Conservation (phyloP, 2,888 invertebrate species). For the Xestia xanthographa region DNA sequence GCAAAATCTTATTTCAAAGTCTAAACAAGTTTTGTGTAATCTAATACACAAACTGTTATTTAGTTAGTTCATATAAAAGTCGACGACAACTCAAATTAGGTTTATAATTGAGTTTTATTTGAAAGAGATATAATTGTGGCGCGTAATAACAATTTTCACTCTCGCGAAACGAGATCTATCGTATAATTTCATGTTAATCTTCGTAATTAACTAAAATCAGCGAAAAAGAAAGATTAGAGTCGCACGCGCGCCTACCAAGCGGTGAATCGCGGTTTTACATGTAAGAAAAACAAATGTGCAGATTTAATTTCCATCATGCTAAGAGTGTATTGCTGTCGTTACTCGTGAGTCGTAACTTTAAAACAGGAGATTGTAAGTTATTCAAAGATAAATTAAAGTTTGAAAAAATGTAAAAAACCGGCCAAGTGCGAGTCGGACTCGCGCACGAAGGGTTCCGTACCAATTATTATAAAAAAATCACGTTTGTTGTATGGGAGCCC, state of each 20-base stretch:
- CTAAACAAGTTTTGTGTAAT: slow-evolving; percentile 57
- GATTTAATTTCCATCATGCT: slow-evolving; percentile 11
- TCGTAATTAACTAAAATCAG: slow-evolving; percentile 73
- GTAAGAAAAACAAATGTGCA: slow-evolving; percentile 18
- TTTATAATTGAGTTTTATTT: slow-evolving; percentile 75
- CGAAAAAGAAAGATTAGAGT: slow-evolving; percentile 66
- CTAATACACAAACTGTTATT: slow-evolving; percentile 60
- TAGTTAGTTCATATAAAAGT: slow-evolving; percentile 50
- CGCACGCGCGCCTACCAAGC: slow-evolving; percentile 40
- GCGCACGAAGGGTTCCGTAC: no score
- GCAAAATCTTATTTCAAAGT: slow-evolving; percentile 53
- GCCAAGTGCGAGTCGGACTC: no score
- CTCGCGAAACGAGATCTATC: slow-evolving; percentile 72
- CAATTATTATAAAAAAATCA: no score
- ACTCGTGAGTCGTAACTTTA: background rate
- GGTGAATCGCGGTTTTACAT: slow-evolving; percentile 7
- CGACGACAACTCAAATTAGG: slow-evolving; percentile 69
- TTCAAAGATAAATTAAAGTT: background rate
- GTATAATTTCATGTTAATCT: slow-evolving; percentile 72
- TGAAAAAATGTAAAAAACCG: no score
- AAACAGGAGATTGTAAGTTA: background rate
- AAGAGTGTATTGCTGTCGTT: background rate
- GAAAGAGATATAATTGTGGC: slow-evolving; percentile 70
- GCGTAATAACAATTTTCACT: slow-evolving; percentile 76
- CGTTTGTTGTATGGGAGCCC: no score